A percentile compares a stretch with the other conserved stretches of the same genome.
phyloP scores from a whole-genome alignment of 2,888 invertebrate genomes.

The Mythimna ferrago region DNA sequence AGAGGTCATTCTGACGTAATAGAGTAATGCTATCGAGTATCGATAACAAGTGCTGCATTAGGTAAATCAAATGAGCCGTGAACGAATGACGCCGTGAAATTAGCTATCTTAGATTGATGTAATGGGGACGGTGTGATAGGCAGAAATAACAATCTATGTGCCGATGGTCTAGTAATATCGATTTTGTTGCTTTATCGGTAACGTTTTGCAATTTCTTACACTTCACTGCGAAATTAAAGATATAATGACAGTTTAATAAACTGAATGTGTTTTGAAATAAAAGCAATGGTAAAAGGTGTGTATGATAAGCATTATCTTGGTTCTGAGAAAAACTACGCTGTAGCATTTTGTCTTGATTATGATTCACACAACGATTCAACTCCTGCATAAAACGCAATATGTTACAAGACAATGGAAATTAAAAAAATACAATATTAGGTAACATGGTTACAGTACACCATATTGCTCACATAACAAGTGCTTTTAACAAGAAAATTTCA shows the following conservation, averaged over 20 bases:
- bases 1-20: slow-evolving; percentile 71
- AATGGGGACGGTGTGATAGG: slow-evolving; percentile 68
- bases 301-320: slow-evolving; percentile 21
- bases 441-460: slow-evolving; percentile 17
- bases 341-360: not conserved
- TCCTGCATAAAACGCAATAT: not conserved
- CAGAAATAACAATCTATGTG: slow-evolving; percentile 56
- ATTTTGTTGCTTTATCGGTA: slow-evolving; percentile 6
- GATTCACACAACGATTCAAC: slow-evolving; percentile 3
- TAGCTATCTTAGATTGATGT: slow-evolving; percentile 72
- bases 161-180: slow-evolving; percentile 23
- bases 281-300: not conserved
- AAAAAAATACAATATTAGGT: slow-evolving; percentile 16
- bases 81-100: slow-evolving; percentile 77
- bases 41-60: slow-evolving; percentile 78
- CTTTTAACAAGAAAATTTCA: slow-evolving; percentile 37
- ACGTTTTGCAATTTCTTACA: slow-evolving; percentile 23
- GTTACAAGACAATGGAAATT: slow-evolving; percentile 19
- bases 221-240: slow-evolving; percentile 8
- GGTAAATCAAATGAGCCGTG: slow-evolving; percentile 80
- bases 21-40: slow-evolving; percentile 64
- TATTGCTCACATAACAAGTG: slow-evolving; percentile 18
- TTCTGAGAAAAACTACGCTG: slow-evolving; percentile 9
- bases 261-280: slow-evolving; percentile 6
- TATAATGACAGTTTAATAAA: slow-evolving; percentile 5